Conservation (phyloP, 2,888 invertebrate genomes). For the Nemoura dubitans region DNA sequence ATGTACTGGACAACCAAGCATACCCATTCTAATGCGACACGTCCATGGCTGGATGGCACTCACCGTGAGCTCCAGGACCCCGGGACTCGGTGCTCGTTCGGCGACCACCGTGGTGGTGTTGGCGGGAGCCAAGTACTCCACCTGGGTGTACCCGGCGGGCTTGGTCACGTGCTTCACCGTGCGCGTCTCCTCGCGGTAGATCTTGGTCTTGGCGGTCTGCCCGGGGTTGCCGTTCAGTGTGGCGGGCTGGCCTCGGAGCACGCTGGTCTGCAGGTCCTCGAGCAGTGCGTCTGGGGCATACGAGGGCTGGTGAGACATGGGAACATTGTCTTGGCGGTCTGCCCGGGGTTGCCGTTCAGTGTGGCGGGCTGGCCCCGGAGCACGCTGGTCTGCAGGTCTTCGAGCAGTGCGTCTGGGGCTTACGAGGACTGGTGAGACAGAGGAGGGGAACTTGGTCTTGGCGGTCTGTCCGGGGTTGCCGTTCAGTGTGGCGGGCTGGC, state of each 20-base stretch:
- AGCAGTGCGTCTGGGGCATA: slow-evolving; percentile 55
- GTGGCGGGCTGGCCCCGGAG: slow-evolving; percentile 48
- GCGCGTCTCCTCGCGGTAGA: slow-evolving; percentile 55
- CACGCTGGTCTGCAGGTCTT: slow-evolving; percentile 57
- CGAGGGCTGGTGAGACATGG: too few relatives aligned
- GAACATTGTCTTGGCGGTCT: slow-evolving; percentile 49
- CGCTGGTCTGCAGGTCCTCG: slow-evolving; percentile 57
- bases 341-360: slow-evolving; percentile 48
- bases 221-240: slow-evolving; percentile 49
- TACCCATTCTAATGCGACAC: too few relatives aligned
- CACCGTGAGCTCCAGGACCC: not conserved
- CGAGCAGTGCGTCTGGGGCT: slow-evolving; percentile 56
- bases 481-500: slow-evolving; percentile 49
- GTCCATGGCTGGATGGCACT: too few relatives aligned
- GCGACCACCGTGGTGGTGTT: slow-evolving; percentile 55
- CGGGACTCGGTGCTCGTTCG: slow-evolving; percentile 53
- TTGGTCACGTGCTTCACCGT: slow-evolving; percentile 53
- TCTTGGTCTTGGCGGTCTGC: slow-evolving; percentile 48
- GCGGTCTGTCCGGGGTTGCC: slow-evolving; percentile 46
- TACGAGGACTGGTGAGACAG: too few relatives aligned
- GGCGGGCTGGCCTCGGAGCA: slow-evolving; percentile 50
- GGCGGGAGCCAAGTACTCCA: slow-evolving; percentile 56
- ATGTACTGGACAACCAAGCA: too few relatives aligned
- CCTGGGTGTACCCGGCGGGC: slow-evolving; percentile 54
- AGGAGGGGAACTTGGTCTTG: slow-evolving; percentile 51